phyloP scores from a whole-genome alignment of 2,888 invertebrate species.

The Cephus pygmeus region DNA sequence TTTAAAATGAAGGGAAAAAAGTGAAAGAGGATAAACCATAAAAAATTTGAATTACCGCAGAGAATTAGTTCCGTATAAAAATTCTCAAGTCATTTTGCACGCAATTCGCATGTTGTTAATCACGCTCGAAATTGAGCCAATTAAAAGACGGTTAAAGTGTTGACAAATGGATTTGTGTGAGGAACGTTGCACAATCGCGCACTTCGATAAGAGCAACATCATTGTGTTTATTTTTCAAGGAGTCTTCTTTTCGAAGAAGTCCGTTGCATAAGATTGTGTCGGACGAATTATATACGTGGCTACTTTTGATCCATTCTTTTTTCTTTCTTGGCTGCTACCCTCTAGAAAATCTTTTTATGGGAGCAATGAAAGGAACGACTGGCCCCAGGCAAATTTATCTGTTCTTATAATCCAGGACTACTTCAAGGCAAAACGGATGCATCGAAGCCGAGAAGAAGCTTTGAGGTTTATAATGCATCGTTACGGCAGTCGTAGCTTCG shows the following conservation, averaged over 20 bases:
- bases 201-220: not conserved
- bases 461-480: not conserved
- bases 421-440: not conserved
- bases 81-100: constrained; percentile 19
- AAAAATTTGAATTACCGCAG: not conserved
- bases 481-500: not conserved
- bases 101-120: constrained; percentile 23
- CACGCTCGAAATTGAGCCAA: constrained; percentile 12
- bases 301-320: not conserved
- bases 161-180: not conserved
- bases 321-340: not conserved
- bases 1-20: not conserved
- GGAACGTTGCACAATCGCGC: not conserved
- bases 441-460: not conserved
- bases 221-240: not conserved
- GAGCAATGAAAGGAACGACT: not conserved
- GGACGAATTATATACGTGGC: not conserved
- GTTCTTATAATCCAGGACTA: not conserved
- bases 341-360: not conserved
- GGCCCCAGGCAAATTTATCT: not conserved
- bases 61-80: not conserved
- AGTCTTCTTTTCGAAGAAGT: not conserved
- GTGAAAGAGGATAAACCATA: not conserved
- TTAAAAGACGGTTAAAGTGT: not conserved
- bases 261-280: not conserved